A percentile compares a stretch with the other conserved stretches of the same genome.
phyloP scores from a whole-genome alignment of 1,140 invertebrate species.

The Monomorium pharaonis region DNA sequence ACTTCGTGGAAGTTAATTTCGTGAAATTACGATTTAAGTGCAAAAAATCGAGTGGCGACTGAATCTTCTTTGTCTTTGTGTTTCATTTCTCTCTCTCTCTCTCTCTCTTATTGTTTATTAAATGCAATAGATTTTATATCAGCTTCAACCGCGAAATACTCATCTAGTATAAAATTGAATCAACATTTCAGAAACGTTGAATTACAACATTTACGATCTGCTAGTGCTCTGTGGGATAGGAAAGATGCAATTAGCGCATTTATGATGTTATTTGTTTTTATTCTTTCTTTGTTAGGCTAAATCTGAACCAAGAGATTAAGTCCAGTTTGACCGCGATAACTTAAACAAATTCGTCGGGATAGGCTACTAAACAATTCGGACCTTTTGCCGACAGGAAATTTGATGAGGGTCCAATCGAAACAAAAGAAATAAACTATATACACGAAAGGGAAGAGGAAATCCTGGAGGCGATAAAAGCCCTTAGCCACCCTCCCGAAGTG shows the following conservation, averaged over 20 bases:
- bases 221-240: no score
- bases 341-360: slow-evolving; percentile 24
- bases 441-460: background rate
- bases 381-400: slow-evolving; percentile 67
- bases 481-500: background rate
- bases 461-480: slow-evolving; percentile 52
- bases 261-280: background rate
- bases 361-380: slow-evolving; percentile 48
- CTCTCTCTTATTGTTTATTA: background rate
- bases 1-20: slow-evolving; percentile 28
- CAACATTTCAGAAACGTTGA: no score
- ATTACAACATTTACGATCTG: no score
- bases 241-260: background rate
- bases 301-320: background rate
- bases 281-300: background rate
- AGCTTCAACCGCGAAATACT: background rate
- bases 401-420: slow-evolving; percentile 70
- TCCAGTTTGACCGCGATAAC: background rate
- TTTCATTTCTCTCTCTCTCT: no score
- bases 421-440: slow-evolving; percentile 69
- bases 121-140: background rate
- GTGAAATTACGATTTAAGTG: slow-evolving; percentile 17
- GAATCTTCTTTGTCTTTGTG: background rate
- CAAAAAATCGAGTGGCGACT: background rate
- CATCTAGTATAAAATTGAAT: no score